Conservation (phyloP, 1,140 invertebrate species). For the Leguminivora glycinivorella region DNA sequence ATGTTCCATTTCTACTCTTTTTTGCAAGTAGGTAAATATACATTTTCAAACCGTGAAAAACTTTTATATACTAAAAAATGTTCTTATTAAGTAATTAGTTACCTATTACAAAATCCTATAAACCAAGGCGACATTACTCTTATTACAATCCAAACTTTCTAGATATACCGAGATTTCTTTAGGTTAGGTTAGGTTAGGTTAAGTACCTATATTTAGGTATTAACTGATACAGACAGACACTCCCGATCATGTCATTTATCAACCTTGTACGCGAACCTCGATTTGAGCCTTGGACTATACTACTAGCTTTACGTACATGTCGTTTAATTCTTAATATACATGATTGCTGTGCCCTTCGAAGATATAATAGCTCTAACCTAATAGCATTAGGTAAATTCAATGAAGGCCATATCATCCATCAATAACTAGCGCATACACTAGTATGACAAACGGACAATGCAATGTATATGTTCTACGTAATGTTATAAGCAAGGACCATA, state of each 20-base stretch:
- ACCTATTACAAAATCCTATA: no score
- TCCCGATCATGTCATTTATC: not conserved
- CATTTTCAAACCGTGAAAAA: no score
- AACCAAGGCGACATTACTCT: no score
- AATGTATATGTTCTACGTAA: not conserved
- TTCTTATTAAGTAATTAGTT: no score
- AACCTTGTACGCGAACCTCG: not conserved
- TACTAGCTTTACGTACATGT: not conserved
- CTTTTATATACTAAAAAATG: no score
- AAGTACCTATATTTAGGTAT: no score
- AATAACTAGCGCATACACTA: slow-evolving; percentile 1
- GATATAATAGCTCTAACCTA: slow-evolving; percentile 5
- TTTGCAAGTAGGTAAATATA: no score
- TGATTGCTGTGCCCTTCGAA: slow-evolving; percentile 14
- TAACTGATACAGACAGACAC: not conserved
- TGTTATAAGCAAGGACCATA: no score
- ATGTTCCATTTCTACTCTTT: no score
- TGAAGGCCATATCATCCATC: not conserved
- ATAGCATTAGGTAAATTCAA: not conserved
- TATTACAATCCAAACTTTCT: no score
- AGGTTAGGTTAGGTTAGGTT: no score
- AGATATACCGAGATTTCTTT: no score
- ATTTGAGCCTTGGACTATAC: not conserved
- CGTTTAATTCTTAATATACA: not conserved
- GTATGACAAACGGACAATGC: not conserved